Percentiles rank a stretch among this genome's conserved stretches.
These are phyloP conservation scores for Caenorhabditis latens DNA, from an alignment of 1,140 invertebrate genomes.

Conservation along the genomic window DNA sequence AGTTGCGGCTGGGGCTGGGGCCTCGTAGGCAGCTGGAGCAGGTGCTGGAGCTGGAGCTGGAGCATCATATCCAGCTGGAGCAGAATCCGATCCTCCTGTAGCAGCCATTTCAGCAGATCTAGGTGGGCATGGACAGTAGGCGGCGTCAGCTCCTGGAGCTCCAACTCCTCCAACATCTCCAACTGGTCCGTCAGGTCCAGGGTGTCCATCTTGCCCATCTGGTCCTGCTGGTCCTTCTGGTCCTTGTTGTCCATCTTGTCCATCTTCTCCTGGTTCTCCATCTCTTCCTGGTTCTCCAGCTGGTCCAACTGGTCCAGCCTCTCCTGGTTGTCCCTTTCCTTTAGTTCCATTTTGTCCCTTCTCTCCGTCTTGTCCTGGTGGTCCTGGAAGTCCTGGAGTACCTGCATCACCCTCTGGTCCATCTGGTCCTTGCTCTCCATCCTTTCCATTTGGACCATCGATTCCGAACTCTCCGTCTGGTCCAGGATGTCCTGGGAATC, in stretches of 20 bases:
- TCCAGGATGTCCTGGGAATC: constrained; percentile 54
- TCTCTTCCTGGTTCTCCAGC: constrained; percentile 44
- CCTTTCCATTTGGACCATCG: constrained; percentile 52
- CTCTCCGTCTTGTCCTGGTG: constrained; percentile 30
- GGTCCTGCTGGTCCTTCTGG: constrained; percentile 30
- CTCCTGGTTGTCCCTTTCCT: constrained; percentile 39
- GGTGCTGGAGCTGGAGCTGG: not conserved
- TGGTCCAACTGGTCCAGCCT: constrained; percentile 7
- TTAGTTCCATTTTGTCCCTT: constrained; percentile 49
- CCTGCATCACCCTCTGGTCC: constrained; percentile 45
- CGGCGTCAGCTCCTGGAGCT: constrained; percentile 29
- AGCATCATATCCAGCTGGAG: constrained; percentile 1
- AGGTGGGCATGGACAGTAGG: constrained; percentile 33
- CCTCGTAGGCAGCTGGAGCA: not conserved
- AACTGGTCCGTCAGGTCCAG: constrained; percentile 40
- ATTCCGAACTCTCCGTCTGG: constrained; percentile 32
- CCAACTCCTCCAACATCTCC: not conserved
- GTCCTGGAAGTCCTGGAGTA: constrained; percentile 48
- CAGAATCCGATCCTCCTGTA: not conserved
- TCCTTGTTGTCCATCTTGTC: constrained; percentile 54
- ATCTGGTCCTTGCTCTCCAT: constrained; percentile 42
- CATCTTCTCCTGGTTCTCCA: constrained; percentile 50
- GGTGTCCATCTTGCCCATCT: constrained; percentile 33
- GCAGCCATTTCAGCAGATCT: constrained; percentile 28
- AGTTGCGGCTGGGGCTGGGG: not conserved